phyloP scores from a whole-genome alignment of 2,113 vertebrate genomes.

The Crotophaga sulcirostris region DNA sequence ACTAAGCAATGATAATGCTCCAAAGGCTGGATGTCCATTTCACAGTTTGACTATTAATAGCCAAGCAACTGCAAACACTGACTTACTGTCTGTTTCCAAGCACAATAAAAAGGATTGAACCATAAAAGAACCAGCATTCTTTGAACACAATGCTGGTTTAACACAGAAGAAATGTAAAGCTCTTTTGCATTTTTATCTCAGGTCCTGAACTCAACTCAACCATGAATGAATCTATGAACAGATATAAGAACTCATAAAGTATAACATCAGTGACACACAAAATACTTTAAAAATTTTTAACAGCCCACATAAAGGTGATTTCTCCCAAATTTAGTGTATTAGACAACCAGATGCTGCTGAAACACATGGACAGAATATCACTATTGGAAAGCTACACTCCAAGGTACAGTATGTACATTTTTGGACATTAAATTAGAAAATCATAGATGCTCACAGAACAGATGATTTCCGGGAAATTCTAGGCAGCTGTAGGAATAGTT shows the following conservation, averaged over 20 bases:
- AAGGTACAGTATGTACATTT: background rate
- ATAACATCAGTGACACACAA: background rate
- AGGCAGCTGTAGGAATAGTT: constrained; percentile 15
- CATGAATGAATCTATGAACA: background rate
- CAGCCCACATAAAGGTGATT: background rate
- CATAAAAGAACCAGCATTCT: background rate
- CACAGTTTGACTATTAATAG: background rate
- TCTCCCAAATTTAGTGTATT: background rate
- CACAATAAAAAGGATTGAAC: background rate
- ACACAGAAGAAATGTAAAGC: background rate
- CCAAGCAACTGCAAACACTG: background rate
- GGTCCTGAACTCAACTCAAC: background rate
- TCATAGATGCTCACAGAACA: background rate
- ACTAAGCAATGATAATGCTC: constrained; percentile 15
- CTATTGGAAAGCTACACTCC: background rate
- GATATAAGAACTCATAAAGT: background rate
- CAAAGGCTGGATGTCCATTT: constrained; percentile 37
- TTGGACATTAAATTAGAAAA: constrained; percentile 8
- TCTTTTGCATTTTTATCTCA: background rate
- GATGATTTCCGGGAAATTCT: constrained; percentile 37
- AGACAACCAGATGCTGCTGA: background rate
- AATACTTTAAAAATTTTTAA: background rate
- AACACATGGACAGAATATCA: background rate
- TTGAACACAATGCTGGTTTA: background rate
- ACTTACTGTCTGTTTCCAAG: background rate